Percentiles rank a stretch among this genome's conserved stretches.
These are phyloP conservation scores for Enteromius thamalakanensis DNA, from an alignment of 2,797 vertebrate species.

Conservation along the genomic window DNA sequence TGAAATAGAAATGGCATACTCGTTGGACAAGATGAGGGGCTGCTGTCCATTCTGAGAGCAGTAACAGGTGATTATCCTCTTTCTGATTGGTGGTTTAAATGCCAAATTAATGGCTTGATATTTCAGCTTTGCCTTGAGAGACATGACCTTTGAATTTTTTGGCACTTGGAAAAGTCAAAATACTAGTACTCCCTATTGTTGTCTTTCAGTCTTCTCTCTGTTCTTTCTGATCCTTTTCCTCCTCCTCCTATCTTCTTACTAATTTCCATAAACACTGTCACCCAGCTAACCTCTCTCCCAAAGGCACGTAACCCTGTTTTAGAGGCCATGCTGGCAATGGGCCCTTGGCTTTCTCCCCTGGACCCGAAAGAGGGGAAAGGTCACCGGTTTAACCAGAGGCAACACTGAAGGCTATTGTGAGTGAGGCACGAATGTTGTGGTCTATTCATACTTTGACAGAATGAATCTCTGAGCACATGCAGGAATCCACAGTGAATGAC, in stretches of 20 bases:
- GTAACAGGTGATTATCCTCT: conserved; percentile 32
- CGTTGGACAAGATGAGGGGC: not conserved
- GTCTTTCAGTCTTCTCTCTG: conserved; percentile 14
- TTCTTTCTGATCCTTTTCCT: conserved; percentile 6
- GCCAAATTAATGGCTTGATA: conserved; percentile 43
- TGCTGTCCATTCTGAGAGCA: conserved; percentile 7
- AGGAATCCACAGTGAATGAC: conserved; percentile 32
- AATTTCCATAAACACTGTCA: conserved; percentile 35
- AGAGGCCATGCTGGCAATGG: conserved; percentile 32
- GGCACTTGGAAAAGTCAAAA: not conserved
- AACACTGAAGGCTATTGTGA: conserved; percentile 43
- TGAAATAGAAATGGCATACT: not conserved
- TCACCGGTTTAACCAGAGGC: conserved; percentile 38
- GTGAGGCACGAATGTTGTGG: conserved; percentile 19
- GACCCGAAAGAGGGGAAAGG: conserved; percentile 36
- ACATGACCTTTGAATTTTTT: conserved; percentile 31
- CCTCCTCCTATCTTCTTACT: not conserved
- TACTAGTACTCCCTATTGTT: conserved; percentile 10
- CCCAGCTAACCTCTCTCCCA: conserved; percentile 26
- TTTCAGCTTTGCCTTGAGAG: conserved; percentile 24
- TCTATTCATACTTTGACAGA: conserved; percentile 42
- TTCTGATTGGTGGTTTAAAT: conserved; percentile 47
- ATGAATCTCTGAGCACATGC: conserved; percentile 35
- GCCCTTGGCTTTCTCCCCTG: conserved; percentile 3
- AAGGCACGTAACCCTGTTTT: conserved; percentile 47